These are phyloP conservation scores for Pristionchus entomophagus DNA, from an alignment of 2,888 invertebrate species.

Conservation along the genomic window DNA sequence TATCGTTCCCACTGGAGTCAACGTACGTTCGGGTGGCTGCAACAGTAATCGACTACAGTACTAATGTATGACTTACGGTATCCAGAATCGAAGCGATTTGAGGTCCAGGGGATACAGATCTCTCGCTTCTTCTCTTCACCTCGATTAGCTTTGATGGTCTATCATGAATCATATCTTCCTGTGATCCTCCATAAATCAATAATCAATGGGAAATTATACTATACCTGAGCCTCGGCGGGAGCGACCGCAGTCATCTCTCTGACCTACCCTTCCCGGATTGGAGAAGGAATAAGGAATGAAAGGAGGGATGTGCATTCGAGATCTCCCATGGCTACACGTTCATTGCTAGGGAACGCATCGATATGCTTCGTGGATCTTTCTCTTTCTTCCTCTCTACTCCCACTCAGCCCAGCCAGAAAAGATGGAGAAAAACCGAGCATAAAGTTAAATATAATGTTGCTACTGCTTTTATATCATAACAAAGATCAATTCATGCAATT, in stretches of 20 bases:
- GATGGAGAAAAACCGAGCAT: not conserved
- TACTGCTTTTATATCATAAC: too few species aligned
- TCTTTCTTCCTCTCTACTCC: not conserved
- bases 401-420: not conserved
- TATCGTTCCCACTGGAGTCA: conserved; percentile 34
- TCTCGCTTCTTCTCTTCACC: not conserved
- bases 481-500: too few species aligned
- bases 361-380: not conserved
- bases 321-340: conserved; percentile 1
- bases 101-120: not conserved
- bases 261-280: too few species aligned
- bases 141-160: conserved; percentile 21
- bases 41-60: not conserved
- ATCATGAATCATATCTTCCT: not conserved
- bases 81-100: not conserved
- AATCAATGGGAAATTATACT: not conserved
- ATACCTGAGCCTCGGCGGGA: conserved; percentile 14
- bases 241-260: conserved; percentile 17
- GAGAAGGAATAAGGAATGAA: not conserved
- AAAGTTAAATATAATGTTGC: not conserved
- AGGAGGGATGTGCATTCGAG: not conserved
- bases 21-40: not conserved
- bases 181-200: not conserved
- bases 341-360: conserved; percentile 8
- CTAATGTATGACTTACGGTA: not conserved